Percentiles rank a stretch among this genome's conserved stretches.
phyloP scores from a whole-genome alignment of 92 coral and sea anemone species.

The Heliopora coerulea region DNA sequence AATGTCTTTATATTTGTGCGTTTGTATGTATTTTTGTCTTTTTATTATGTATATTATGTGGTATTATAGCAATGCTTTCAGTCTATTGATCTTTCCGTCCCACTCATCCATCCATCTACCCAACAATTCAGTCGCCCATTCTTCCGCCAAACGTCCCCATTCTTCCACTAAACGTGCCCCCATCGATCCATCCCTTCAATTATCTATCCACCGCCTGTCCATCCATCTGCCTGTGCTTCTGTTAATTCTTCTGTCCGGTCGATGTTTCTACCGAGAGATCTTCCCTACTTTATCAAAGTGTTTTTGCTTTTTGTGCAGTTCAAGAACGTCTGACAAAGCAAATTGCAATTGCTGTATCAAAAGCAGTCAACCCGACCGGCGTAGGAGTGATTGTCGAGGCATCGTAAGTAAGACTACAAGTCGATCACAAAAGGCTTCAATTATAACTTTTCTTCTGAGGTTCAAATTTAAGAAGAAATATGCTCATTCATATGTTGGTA shows the following conservation, averaged over 20 bases:
- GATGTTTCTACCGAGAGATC: background rate
- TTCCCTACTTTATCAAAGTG: background rate
- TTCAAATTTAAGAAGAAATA: too few species aligned
- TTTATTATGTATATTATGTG: too few species aligned
- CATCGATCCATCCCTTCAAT: background rate
- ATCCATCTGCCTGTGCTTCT: background rate
- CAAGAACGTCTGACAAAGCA: slow-evolving; percentile 97
- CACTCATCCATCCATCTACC: background rate
- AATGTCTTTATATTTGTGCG: too few species aligned
- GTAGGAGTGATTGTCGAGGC: slow-evolving; percentile 97
- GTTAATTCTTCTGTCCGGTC: background rate
- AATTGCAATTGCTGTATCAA: slow-evolving; percentile 84
- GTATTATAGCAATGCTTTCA: background rate
- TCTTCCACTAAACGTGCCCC: background rate
- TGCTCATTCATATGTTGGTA: too few species aligned
- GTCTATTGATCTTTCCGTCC: background rate
- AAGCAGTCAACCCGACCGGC: slow-evolving; percentile 91
- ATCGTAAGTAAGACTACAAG: slow-evolving; percentile 65
- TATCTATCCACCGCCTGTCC: background rate
- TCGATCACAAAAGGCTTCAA: too few species aligned
- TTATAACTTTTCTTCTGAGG: too few species aligned
- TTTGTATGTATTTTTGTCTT: too few species aligned
- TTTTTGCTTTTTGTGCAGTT: slow-evolving; percentile 46
- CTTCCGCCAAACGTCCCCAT: background rate
- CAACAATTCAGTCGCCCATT: background rate